Evolutionary conservation across 2,888 invertebrate species (phyloP).

Genomic region (Drosophila differens): DNA sequence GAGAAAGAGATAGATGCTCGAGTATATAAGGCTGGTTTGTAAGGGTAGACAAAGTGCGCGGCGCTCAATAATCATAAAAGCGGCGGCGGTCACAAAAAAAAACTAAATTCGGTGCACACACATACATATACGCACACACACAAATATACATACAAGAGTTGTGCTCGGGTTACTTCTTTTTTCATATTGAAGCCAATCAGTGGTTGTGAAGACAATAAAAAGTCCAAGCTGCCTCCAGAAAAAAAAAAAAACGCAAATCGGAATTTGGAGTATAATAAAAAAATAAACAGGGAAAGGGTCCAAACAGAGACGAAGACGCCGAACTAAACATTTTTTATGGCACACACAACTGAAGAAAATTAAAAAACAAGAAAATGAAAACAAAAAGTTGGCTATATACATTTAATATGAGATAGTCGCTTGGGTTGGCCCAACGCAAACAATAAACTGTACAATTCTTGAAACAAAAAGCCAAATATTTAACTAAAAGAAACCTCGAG

Average conservation of each 20-base stretch:
- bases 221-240: slow-evolving; percentile 39
- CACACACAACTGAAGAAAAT: slow-evolving; percentile 59
- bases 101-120: slow-evolving; percentile 62
- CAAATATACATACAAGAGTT: slow-evolving; percentile 21
- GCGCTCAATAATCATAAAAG: slow-evolving; percentile 75
- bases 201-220: slow-evolving; percentile 76
- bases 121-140: slow-evolving; percentile 22
- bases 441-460: slow-evolving; percentile 53
- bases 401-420: slow-evolving; percentile 43
- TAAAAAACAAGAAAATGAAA: slow-evolving; percentile 43
- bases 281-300: slow-evolving; percentile 45
- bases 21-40: slow-evolving; percentile 8
- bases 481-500: slow-evolving; percentile 57
- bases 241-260: slow-evolving; percentile 65
- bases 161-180: slow-evolving; percentile 55
- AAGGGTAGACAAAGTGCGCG: slow-evolving; percentile 48
- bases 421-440: slow-evolving; percentile 26
- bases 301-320: slow-evolving; percentile 5
- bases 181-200: slow-evolving; percentile 75
- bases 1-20: slow-evolving; percentile 65
- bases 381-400: slow-evolving; percentile 42
- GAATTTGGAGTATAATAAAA: slow-evolving; percentile 70
- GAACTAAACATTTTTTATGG: slow-evolving; percentile 54
- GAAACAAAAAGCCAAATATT: slow-evolving; percentile 65
- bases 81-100: slow-evolving; percentile 54